phyloP scores from a whole-genome alignment of 2,888 invertebrate species.

The Tromatobia lineatoria region DNA sequence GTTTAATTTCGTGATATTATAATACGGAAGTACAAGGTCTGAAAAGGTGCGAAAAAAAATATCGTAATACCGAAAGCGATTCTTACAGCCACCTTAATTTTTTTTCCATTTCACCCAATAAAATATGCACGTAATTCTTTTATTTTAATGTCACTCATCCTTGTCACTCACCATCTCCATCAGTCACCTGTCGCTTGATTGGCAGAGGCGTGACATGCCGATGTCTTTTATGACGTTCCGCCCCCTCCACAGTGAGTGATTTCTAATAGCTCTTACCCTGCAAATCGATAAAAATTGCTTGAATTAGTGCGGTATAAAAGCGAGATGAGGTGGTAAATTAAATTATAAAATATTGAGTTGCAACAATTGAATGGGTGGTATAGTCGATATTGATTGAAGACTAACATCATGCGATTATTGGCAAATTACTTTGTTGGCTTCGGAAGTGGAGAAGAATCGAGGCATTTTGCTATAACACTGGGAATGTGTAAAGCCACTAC shows the following conservation, averaged over 20 bases:
- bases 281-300: slow-evolving; percentile 50
- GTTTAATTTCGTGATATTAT: not conserved
- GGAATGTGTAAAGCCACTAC: slow-evolving; percentile 35
- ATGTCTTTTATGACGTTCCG: slow-evolving; percentile 76
- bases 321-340: not conserved
- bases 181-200: slow-evolving; percentile 74
- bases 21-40: not conserved
- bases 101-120: not conserved
- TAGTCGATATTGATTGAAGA: slow-evolving; percentile 19
- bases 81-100: not conserved
- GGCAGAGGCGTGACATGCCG: slow-evolving; percentile 77
- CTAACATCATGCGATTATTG: not conserved
- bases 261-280: slow-evolving; percentile 68
- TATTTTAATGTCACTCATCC: not conserved
- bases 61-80: not conserved
- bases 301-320: not conserved
- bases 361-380: slow-evolving; percentile 15
- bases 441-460: slow-evolving; percentile 37
- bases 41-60: not conserved
- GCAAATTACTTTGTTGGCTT: slow-evolving; percentile 46
- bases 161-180: slow-evolving; percentile 74
- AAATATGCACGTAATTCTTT: slow-evolving; percentile 16
- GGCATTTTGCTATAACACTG: slow-evolving; percentile 21
- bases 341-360: slow-evolving; percentile 15
- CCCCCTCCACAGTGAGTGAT: slow-evolving; percentile 81